These are phyloP conservation scores for Sminthurides aquaticus DNA, from an alignment of 2,888 invertebrate species.

Conservation along the genomic window DNA sequence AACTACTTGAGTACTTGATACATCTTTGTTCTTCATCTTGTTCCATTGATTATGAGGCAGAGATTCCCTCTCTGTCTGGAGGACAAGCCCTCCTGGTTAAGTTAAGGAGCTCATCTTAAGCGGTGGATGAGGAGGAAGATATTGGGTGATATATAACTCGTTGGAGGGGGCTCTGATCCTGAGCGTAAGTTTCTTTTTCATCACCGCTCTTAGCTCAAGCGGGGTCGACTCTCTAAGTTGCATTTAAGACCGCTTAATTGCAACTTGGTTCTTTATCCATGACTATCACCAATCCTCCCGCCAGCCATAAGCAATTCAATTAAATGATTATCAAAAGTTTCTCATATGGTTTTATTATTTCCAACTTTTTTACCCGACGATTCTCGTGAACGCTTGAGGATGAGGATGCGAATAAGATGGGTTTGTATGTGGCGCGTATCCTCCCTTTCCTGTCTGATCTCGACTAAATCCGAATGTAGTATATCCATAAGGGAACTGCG, in stretches of 20 bases:
- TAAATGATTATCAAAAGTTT: conserved; percentile 13
- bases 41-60: not conserved
- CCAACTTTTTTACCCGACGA: not conserved
- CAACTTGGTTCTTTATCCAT: not conserved
- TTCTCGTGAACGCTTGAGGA: too few relatives aligned
- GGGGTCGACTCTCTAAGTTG: not conserved
- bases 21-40: not conserved
- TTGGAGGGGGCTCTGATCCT: not conserved
- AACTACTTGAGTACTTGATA: too few relatives aligned
- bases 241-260: conserved; percentile 9
- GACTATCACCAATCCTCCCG: conserved; percentile 2
- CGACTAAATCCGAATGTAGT: too few relatives aligned
- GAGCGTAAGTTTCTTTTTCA: conserved; percentile 4
- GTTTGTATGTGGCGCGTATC: too few relatives aligned
- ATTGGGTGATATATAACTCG: too few relatives aligned
- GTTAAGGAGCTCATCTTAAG: not conserved
- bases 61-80: not conserved
- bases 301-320: conserved; percentile 8
- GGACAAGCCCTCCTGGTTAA: not conserved
- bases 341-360: conserved; percentile 8
- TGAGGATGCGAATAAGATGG: too few relatives aligned
- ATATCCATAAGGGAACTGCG: too few relatives aligned
- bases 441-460: too few relatives aligned
- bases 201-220: conserved; percentile 1
- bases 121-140: not conserved